phyloP scores from a whole-genome alignment of 1,140 invertebrate genomes.

The Caenorhabditis briggsae region DNA sequence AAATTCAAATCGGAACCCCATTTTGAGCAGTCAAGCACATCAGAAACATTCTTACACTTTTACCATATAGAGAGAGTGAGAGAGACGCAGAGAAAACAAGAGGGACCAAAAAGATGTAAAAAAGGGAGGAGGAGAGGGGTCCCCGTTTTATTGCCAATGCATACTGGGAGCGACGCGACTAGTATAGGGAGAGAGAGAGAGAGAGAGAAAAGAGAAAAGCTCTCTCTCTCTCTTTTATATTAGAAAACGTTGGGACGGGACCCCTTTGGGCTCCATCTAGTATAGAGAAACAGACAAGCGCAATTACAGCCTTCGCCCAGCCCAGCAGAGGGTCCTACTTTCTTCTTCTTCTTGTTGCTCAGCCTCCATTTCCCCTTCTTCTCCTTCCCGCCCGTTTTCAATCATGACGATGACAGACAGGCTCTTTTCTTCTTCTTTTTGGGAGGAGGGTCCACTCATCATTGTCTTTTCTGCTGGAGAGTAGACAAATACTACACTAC shows the following conservation, averaged over 20 bases:
- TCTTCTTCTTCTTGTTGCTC: not conserved
- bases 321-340: not conserved
- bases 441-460: not conserved
- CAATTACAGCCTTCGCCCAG: not conserved
- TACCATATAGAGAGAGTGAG: not conserved
- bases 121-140: not conserved
- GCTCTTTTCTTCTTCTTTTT: not conserved
- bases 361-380: conserved; percentile 6
- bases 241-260: conserved; percentile 9
- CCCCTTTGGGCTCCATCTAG: not conserved
- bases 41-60: not conserved
- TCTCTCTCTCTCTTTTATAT: not conserved
- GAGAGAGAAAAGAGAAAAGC: not conserved
- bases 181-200: not conserved
- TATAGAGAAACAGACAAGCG: not conserved
- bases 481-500: not conserved
- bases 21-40: not conserved
- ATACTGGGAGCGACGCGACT: not conserved
- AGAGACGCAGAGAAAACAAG: not conserved
- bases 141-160: conserved; percentile 47
- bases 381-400: not conserved
- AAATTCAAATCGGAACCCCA: too few relatives aligned
- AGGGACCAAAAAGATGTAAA: not conserved
- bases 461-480: not conserved
- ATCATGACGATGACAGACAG: conserved; percentile 22